phyloP scores from a whole-genome alignment of 2,888 invertebrate genomes.

The Xestia xanthographa region DNA sequence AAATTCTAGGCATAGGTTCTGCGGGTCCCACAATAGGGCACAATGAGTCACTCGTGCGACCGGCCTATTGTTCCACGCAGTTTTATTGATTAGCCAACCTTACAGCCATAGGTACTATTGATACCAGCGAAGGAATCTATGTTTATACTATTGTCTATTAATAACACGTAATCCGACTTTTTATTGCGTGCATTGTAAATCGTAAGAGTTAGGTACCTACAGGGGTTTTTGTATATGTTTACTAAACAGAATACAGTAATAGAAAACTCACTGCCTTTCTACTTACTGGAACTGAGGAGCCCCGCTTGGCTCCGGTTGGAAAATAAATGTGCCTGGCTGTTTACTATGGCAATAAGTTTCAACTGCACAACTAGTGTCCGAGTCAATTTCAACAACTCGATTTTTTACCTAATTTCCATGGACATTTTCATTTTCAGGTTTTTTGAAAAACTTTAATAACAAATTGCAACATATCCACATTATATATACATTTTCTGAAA shows the following conservation, averaged over 20 bases:
- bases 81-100: slow-evolving; percentile 52
- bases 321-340: slow-evolving; percentile 19
- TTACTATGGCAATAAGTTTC: slow-evolving; percentile 12
- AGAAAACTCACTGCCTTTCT: neutral
- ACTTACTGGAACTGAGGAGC: neutral
- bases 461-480: no score
- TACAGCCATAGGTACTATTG: slow-evolving; percentile 36
- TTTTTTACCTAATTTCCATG: no score
- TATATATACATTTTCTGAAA: no score
- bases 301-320: neutral
- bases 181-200: slow-evolving; percentile 31
- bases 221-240: neutral
- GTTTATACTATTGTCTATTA: slow-evolving; percentile 51
- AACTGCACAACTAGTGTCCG: slow-evolving; percentile 1
- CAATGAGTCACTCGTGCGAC: slow-evolving; percentile 52
- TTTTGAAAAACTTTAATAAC: no score
- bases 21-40: slow-evolving; percentile 39
- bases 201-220: neutral
- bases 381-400: no score
- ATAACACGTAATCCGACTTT: slow-evolving; percentile 39
- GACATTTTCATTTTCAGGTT: no score
- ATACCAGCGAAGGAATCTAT: slow-evolving; percentile 34
- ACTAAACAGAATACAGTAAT: neutral
- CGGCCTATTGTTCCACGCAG: slow-evolving; percentile 32
- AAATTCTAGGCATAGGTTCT: slow-evolving; percentile 21